Evolutionary conservation across 2,113 vertebrate species (phyloP).

Genomic region (Montifringilla adamsi): DNA sequence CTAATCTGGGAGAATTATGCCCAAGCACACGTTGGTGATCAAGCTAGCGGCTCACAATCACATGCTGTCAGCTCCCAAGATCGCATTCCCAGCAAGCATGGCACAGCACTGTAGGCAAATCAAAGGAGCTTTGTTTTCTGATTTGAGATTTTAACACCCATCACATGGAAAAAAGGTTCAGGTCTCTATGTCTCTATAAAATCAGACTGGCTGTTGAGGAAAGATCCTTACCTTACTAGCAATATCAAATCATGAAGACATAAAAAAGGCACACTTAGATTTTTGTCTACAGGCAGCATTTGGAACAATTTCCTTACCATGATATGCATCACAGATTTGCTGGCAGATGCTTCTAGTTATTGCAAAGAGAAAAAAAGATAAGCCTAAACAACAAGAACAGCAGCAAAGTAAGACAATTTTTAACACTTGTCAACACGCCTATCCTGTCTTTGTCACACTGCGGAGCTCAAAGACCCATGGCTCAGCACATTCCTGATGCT

Average conservation of each 20-base stretch:
- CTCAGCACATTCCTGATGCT: not conserved
- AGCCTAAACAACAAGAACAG: not conserved
- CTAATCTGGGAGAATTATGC: not conserved
- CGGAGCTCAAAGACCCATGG: not conserved
- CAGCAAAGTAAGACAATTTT: not conserved
- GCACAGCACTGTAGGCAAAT: not conserved
- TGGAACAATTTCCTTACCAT: not conserved
- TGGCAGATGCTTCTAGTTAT: not conserved
- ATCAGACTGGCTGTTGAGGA: not conserved
- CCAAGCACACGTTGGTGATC: not conserved
- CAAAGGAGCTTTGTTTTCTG: not conserved
- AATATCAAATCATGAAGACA: not conserved
- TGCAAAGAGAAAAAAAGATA: not conserved
- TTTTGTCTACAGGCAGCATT: not conserved
- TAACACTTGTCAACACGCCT: not conserved
- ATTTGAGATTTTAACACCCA: not conserved
- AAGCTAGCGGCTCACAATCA: rapidly evolving
- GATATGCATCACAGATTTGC: not conserved
- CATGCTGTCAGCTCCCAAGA: rapidly evolving
- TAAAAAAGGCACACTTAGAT: not conserved
- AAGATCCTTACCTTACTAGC: not conserved
- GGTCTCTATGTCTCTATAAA: rapidly evolving
- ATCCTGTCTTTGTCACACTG: rapidly evolving
- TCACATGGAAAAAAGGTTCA: not conserved
- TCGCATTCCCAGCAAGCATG: not conserved